Conservation (phyloP, 2,888 invertebrate genomes). For the Koerneria pararmatus region DNA sequence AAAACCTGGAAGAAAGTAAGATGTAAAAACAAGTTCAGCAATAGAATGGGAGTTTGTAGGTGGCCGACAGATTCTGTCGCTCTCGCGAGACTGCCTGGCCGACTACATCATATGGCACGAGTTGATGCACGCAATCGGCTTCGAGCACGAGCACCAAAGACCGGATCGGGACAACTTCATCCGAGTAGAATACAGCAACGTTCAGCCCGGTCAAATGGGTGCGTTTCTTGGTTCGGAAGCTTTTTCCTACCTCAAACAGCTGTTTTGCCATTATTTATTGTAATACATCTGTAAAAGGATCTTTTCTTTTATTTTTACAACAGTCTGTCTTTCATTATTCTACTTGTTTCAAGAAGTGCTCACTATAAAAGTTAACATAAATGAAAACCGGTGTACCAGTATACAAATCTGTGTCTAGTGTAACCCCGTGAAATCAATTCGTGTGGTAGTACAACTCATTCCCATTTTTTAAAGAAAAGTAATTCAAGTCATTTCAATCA, state of each 20-base stretch:
- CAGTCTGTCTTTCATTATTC: no score
- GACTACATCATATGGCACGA: conserved; percentile 51
- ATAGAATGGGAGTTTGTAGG: conserved; percentile 11
- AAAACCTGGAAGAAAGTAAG: no score
- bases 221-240: conserved; percentile 2
- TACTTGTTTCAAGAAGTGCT: no score
- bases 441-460: no score
- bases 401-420: no score
- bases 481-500: no score
- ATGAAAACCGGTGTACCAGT: no score
- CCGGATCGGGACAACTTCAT: conserved; percentile 24
- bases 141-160: conserved; percentile 26
- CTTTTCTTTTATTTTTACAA: no score
- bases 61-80: conserved; percentile 35
- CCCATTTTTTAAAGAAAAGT: no score
- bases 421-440: no score
- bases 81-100: conserved; percentile 43
- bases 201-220: conserved; percentile 41
- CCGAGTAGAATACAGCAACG: conserved; percentile 40
- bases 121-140: conserved; percentile 26
- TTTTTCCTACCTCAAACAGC: background rate
- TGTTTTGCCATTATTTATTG: background rate
- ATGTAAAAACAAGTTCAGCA: background rate
- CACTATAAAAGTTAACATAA: no score
- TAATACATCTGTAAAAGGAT: background rate